Evolutionary conservation across 2,113 vertebrate genomes (phyloP), one percentile per base, ranked within the genome.

Genomic region (Urocolius indicus): DNA sequence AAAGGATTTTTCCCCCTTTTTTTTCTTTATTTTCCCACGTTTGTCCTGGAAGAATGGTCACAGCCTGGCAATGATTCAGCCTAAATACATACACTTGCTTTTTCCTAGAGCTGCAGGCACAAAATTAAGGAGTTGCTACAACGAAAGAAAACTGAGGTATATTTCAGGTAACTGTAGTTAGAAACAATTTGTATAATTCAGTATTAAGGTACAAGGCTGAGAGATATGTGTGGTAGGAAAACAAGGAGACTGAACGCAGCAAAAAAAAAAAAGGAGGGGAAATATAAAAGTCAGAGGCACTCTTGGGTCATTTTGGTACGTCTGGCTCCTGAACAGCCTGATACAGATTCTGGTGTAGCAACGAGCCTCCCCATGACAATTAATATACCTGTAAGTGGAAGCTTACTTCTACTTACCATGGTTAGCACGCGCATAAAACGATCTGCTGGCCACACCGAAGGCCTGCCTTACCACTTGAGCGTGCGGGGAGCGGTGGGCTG

Each of bases 1-100:
- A 32, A 54, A 2, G 8, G 5, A 21, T 49, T 77, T 69, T 49
- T 3, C n/a, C 4, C 13, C 19, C 1, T 3, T 45, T 8, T 34
- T n/a, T 18, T n/a, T 4, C 38, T 8, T 30, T 9, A 5, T n/a
- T 24, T 2, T 3, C 19, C 9, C 0, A 6, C 3, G 32, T 69
- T 27, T 45, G 73, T 78, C 14, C 16, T 8, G 13, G 36, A 7
- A 48, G 36, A 72, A 14, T 34, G 4, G 22, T 46, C n/a, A 41
- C 10, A 85, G 23, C n/a, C 48, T 68, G 23, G 41, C 87, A 59
- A 65, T 13, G 67, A 38, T 34, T 67, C 49, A 74, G 24, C 10
- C 19, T 63, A 78, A 49, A 75, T 43, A n/a, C 3, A 67, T 10
- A 4, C 6, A 17, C 6, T 58, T 34, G 15, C 12, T 41, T 80